A percentile compares a stretch with the other conserved stretches of the same genome.
Evolutionary conservation across 2,888 invertebrate genomes (phyloP).

Genomic region (Ennomos fuscantarius): DNA sequence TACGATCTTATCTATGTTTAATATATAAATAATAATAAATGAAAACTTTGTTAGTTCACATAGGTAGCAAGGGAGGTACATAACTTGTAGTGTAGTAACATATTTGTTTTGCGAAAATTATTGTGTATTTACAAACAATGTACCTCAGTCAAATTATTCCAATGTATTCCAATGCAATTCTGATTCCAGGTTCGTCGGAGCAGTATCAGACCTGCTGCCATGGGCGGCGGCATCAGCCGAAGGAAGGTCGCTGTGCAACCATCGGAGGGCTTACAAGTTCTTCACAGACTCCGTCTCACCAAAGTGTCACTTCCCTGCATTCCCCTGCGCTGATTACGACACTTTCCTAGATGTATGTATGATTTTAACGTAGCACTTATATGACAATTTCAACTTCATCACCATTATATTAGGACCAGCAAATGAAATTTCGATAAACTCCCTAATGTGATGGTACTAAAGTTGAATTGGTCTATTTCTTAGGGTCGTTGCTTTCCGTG

Average conservation of each 20-base stretch:
- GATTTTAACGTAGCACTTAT: not conserved
- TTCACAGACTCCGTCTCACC: slow-evolving; percentile 97
- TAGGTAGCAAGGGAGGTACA: no score
- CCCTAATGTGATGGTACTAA: no score
- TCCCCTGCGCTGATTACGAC: slow-evolving; percentile 94
- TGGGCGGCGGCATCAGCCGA: slow-evolving; percentile 88
- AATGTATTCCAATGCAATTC: no score
- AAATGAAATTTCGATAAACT: not conserved
- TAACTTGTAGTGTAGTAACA: no score
- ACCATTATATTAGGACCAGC: slow-evolving; percentile 1
- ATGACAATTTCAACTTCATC: not conserved
- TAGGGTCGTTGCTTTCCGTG: slow-evolving; percentile 83
- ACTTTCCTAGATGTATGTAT: slow-evolving; percentile 87
- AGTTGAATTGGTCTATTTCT: slow-evolving; percentile 13
- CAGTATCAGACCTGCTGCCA: slow-evolving; percentile 95
- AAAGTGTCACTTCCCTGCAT: slow-evolving; percentile 96
- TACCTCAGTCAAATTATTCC: no score
- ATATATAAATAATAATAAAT: no score
- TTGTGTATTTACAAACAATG: no score
- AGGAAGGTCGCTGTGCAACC: slow-evolving; percentile 96
- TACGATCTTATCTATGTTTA: no score
- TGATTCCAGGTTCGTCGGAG: slow-evolving; percentile 89
- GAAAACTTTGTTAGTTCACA: no score
- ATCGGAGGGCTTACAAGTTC: slow-evolving; percentile 96
- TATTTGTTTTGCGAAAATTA: no score